Evolutionary conservation across 2,888 invertebrate species (phyloP).

Genomic region (Agrochola lychnidis): DNA sequence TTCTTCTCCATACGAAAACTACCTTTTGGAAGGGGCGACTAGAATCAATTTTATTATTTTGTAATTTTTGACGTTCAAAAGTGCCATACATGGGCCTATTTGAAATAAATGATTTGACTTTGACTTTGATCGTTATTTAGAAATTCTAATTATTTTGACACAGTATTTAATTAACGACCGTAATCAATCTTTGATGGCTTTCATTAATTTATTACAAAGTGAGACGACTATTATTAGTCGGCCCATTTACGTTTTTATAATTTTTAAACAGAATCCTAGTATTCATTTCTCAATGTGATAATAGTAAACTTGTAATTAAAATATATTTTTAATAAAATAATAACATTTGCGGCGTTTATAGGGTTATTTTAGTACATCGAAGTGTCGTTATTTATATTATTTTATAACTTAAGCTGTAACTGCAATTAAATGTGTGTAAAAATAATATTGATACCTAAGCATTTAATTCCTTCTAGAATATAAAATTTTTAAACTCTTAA

Average conservation of each 20-base stretch:
- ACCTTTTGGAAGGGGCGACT: no score
- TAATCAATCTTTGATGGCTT: constrained; percentile 19
- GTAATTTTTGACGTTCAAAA: no score
- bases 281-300: background rate
- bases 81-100: no score
- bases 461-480: background rate
- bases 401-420: background rate
- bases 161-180: constrained; percentile 8
- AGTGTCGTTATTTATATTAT: background rate
- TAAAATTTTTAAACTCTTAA: background rate
- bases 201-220: constrained; percentile 20
- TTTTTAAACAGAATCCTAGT: background rate
- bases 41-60: no score
- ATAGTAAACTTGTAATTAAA: background rate
- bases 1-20: no score
- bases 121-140: background rate
- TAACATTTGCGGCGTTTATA: background rate
- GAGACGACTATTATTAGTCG: constrained; percentile 8
- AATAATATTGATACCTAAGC: background rate
- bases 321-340: constrained; percentile 6
- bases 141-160: constrained; percentile 7
- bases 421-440: background rate
- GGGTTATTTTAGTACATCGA: constrained; percentile 4
- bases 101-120: no score
- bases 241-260: constrained; percentile 16